These are phyloP conservation scores for Spodoptera frugiperda DNA, from an alignment of 1,140 invertebrate genomes.

Conservation along the genomic window DNA sequence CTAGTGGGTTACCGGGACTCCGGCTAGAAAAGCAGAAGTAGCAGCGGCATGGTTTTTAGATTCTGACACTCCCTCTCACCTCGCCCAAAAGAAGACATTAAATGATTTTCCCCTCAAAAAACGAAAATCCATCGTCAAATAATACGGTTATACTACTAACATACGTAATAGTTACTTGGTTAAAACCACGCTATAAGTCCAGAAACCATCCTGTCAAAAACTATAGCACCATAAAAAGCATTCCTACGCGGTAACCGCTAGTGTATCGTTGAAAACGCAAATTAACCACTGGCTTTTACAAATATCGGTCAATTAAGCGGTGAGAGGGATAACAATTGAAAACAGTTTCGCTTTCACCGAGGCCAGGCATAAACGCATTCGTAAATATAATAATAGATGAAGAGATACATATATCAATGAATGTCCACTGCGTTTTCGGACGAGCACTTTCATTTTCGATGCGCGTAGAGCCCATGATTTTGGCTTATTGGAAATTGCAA, in stretches of 20 bases:
- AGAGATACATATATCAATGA: constrained; percentile 77
- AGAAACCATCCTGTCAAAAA: neutral
- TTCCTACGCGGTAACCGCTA: constrained; percentile 41
- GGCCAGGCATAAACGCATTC: constrained; percentile 66
- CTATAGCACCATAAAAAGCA: constrained; percentile 14
- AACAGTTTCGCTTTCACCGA: constrained; percentile 80
- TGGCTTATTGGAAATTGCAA: constrained; percentile 28
- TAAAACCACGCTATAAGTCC: neutral
- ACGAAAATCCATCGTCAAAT: too few relatives aligned
- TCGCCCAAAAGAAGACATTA: too few relatives aligned
- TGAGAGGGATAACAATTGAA: constrained; percentile 83
- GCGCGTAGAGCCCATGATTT: constrained; percentile 48
- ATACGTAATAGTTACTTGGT: neutral
- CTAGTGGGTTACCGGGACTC: too few relatives aligned
- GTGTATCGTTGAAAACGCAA: constrained; percentile 71
- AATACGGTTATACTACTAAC: neutral
- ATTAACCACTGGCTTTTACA: constrained; percentile 79
- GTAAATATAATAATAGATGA: constrained; percentile 84
- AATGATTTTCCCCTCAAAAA: too few relatives aligned
- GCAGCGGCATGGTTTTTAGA: too few relatives aligned
- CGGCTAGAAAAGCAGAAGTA: too few relatives aligned
- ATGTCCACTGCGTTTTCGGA: constrained; percentile 72
- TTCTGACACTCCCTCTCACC: too few relatives aligned
- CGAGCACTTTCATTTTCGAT: constrained; percentile 78
- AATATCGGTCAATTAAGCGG: constrained; percentile 84